phyloP scores from a whole-genome alignment of 92 coral and sea anemone genomes.

The Phenganax marumi region DNA sequence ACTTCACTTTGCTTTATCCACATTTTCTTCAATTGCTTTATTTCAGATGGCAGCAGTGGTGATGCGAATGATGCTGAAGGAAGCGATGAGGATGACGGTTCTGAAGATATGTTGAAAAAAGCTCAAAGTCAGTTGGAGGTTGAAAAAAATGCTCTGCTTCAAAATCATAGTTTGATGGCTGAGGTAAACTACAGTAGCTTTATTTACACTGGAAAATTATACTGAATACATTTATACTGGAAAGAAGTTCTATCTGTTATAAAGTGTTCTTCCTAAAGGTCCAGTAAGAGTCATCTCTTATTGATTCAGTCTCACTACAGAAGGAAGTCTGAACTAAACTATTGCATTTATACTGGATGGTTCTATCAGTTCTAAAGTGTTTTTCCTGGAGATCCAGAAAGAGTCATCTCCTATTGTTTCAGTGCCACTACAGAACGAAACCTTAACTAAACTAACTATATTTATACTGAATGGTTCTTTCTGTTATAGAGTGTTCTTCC shows the following conservation, averaged over 20 bases:
- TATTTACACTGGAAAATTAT: neutral
- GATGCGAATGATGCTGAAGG: constrained; percentile 78
- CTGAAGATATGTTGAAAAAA: constrained; percentile 80
- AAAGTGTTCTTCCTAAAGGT: neutral
- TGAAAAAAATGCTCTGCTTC: constrained; percentile 76
- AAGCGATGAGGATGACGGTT: constrained; percentile 55
- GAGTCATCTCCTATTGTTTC: neutral
- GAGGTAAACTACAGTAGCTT: constrained; percentile 56
- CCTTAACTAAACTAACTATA: neutral
- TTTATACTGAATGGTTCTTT: neutral
- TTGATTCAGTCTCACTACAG: constrained; percentile 2
- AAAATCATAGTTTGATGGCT: constrained; percentile 82
- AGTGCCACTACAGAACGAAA: neutral
- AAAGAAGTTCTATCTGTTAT: neutral
- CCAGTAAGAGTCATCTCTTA: constrained; percentile 5
- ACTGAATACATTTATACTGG: neutral
- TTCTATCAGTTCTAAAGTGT: neutral
- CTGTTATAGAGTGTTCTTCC: neutral
- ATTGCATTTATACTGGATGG: neutral
- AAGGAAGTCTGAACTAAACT: neutral
- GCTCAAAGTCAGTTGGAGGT: constrained; percentile 84
- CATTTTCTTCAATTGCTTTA: neutral
- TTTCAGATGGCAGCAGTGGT: constrained; percentile 52
- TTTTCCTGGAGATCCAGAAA: neutral
- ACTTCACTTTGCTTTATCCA: neutral